Evolutionary conservation across 2,797 vertebrate species (phyloP).

Genomic region (Ctenopoma multispine): DNA sequence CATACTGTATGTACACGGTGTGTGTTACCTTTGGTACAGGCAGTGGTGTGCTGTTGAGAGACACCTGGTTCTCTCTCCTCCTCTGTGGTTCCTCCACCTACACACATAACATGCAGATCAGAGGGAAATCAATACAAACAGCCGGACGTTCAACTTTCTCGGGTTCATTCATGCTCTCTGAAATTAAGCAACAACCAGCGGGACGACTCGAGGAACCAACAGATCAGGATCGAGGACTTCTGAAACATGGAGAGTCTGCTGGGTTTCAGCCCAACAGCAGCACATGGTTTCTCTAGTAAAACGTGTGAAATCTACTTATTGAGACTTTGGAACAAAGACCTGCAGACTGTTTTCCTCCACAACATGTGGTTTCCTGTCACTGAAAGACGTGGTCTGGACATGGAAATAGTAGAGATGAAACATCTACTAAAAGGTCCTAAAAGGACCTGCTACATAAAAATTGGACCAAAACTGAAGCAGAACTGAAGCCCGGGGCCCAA

Average conservation of each 20-base stretch:
- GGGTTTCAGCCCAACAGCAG: too few species aligned
- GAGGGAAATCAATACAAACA: background rate
- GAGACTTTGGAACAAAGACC: too few species aligned
- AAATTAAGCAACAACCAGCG: background rate
- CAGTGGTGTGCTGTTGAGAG: constrained; percentile 19
- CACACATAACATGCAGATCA: constrained; percentile 22
- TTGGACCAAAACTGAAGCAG: too few species aligned
- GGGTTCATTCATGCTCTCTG: background rate
- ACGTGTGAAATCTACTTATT: too few species aligned
- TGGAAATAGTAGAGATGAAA: background rate
- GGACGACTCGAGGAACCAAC: too few species aligned
- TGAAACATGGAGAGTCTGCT: background rate
- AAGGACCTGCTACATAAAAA: background rate
- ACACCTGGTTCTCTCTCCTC: constrained; percentile 19
- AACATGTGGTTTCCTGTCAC: too few species aligned
- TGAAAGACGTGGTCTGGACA: background rate
- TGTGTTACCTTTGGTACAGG: constrained; percentile 64
- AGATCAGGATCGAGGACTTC: background rate
- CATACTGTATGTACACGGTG: constrained; percentile 6
- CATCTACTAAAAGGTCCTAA: background rate
- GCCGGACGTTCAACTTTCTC: background rate
- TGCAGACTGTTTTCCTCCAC: too few species aligned
- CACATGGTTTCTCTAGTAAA: too few species aligned
- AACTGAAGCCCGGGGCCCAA: background rate
- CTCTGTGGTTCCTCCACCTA: constrained; percentile 52